Evolutionary conservation across 2,113 vertebrate genomes (phyloP).

Genomic region (Phylloscopus trochilus): DNA sequence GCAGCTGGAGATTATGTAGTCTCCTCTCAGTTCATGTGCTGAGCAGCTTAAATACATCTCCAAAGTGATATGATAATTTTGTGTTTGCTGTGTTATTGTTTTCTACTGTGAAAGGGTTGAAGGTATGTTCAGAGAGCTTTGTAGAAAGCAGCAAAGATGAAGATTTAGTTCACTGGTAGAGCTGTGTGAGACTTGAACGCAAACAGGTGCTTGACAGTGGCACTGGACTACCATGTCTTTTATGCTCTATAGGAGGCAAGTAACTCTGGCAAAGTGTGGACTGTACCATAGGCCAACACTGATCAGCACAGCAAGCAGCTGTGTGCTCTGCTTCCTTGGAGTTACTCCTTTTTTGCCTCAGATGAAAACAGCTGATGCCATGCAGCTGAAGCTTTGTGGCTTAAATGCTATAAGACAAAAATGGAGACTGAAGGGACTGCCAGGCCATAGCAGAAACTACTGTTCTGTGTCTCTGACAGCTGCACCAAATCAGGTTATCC

Average conservation of each 20-base stretch:
- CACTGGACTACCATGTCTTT: rapidly evolving
- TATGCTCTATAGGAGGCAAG: neutral
- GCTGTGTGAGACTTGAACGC: neutral
- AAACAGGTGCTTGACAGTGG: neutral
- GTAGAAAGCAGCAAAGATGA: neutral
- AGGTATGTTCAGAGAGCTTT: neutral
- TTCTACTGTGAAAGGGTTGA: neutral
- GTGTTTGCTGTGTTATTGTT: neutral
- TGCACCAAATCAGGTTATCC: neutral
- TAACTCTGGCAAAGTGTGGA: neutral
- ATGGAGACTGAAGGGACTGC: neutral
- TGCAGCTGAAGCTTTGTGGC: neutral
- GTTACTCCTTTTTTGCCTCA: neutral
- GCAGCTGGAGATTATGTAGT: neutral
- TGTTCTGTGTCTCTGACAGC: neutral
- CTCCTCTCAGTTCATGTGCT: neutral
- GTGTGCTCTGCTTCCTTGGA: neutral
- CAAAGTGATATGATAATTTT: neutral
- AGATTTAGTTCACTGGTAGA: neutral
- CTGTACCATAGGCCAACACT: neutral
- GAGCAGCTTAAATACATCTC: neutral
- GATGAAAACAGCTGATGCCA: neutral
- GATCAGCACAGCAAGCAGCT: neutral
- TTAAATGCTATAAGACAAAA: neutral
- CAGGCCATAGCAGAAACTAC: neutral